phyloP scores from a whole-genome alignment of 2,888 invertebrate genomes.

The Coleophora deauratella region DNA sequence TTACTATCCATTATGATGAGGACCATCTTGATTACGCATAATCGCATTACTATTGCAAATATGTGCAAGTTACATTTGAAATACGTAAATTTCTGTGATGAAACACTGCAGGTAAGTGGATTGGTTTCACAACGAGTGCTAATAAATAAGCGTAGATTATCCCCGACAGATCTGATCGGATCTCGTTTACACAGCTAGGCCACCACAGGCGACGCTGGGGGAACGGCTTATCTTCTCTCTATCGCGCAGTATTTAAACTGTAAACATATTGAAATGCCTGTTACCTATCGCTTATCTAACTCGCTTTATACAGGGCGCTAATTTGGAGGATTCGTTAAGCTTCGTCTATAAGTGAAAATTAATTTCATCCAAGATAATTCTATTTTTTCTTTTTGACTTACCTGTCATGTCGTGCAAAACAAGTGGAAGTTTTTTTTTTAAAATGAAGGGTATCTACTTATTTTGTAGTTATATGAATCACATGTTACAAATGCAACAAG shows the following conservation, averaged over 20 bases:
- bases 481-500: no score
- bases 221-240: slow-evolving; percentile 31
- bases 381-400: no score
- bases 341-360: no score
- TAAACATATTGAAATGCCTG: slow-evolving; percentile 51
- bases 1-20: no score
- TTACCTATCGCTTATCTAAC: slow-evolving; percentile 50
- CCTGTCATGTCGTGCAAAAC: no score
- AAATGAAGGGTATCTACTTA: no score
- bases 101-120: slow-evolving; percentile 42
- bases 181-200: slow-evolving; percentile 62
- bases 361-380: no score
- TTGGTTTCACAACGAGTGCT: slow-evolving; percentile 41
- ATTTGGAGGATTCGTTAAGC: no score
- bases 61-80: not conserved
- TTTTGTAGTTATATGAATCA: no score
- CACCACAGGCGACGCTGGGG: slow-evolving; percentile 27
- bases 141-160: slow-evolving; percentile 62
- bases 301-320: slow-evolving; percentile 11
- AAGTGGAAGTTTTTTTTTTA: no score
- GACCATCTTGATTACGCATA: no score
- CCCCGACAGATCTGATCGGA: slow-evolving; percentile 54
- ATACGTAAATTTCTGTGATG: slow-evolving; percentile 9
- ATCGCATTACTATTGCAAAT: no score
- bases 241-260: slow-evolving; percentile 37